These are phyloP conservation scores for Aptenodytes patagonicus DNA, from an alignment of 2,113 vertebrate genomes.

Conservation along the genomic window DNA sequence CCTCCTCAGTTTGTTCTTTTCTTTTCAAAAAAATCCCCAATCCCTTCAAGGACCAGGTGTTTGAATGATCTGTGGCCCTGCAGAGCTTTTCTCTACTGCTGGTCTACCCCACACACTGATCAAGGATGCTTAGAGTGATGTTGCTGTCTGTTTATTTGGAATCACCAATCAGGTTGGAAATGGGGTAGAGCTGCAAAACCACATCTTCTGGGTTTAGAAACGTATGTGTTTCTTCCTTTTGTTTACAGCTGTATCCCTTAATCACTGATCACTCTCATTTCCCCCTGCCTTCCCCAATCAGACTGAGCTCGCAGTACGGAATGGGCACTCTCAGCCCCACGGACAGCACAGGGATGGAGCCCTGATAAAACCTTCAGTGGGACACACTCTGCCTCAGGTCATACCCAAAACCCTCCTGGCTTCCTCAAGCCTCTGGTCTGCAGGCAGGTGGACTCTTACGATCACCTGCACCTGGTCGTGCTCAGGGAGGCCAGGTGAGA, in stretches of 20 bases:
- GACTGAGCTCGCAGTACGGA: neutral
- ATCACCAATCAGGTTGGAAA: neutral
- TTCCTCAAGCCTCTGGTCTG: neutral
- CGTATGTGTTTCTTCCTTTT: neutral
- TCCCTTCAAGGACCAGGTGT: neutral
- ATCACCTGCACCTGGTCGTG: neutral
- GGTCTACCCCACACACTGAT: neutral
- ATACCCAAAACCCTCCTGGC: neutral
- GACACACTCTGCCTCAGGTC: neutral
- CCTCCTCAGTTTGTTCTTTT: neutral
- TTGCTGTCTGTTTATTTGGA: slow-evolving; percentile 33
- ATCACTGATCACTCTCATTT: neutral
- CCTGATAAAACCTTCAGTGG: neutral
- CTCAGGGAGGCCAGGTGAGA: neutral
- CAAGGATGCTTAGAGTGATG: neutral
- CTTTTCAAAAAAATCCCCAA: neutral
- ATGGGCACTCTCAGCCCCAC: accelerated
- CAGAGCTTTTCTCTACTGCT: neutral
- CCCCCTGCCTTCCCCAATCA: neutral
- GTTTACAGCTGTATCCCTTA: neutral
- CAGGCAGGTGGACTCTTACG: neutral
- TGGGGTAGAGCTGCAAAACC: slow-evolving; percentile 2
- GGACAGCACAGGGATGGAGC: neutral
- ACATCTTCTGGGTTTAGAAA: neutral
- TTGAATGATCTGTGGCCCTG: neutral